phyloP scores from a whole-genome alignment of 2,113 vertebrate genomes.

The Saccopteryx leptura region DNA sequence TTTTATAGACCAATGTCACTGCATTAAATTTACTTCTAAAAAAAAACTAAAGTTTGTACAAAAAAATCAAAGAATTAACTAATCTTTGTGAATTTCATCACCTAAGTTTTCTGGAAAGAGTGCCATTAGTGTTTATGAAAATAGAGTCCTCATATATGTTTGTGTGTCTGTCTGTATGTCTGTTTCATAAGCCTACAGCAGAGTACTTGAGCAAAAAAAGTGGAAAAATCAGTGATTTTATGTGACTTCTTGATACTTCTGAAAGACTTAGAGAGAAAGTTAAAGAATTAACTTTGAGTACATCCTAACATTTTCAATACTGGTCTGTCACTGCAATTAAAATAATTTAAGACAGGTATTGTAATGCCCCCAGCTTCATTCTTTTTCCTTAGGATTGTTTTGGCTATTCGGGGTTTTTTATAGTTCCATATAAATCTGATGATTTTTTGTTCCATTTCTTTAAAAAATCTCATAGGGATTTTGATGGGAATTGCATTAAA shows the following conservation, averaged over 20 bases:
- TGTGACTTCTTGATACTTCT: background rate
- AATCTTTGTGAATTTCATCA: background rate
- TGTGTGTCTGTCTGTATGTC: background rate
- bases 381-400: too few relatives aligned
- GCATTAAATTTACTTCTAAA: too few relatives aligned
- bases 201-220: background rate
- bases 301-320: background rate
- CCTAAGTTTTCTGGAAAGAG: background rate
- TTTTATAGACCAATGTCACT: too few relatives aligned
- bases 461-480: too few relatives aligned
- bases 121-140: background rate
- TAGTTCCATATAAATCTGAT: too few relatives aligned
- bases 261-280: background rate
- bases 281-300: background rate
- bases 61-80: background rate
- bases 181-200: background rate
- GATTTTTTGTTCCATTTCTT: too few relatives aligned
- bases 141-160: background rate
- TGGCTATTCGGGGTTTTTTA: too few relatives aligned
- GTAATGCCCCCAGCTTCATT: too few relatives aligned
- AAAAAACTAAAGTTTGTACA: too few relatives aligned
- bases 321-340: background rate
- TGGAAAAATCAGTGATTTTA: background rate
- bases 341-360: slow-evolving; percentile 9
- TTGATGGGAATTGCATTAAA: too few relatives aligned